Conservation (phyloP, 2,113 vertebrate genomes). For the Channa maculata region DNA sequence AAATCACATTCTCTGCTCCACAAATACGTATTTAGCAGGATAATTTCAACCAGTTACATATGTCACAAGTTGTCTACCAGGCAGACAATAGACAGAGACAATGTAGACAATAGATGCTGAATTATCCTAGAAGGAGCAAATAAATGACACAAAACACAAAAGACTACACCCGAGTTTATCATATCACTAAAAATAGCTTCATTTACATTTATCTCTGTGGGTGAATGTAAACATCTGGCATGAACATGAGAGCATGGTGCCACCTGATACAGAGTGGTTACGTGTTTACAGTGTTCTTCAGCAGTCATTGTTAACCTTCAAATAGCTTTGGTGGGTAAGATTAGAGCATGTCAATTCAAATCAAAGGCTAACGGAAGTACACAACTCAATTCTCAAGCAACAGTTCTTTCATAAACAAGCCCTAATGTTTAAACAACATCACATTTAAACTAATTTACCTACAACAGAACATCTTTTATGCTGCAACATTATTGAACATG, state of each 20-base stretch:
- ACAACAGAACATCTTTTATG: no score
- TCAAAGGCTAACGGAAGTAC: not conserved
- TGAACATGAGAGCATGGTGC: not conserved
- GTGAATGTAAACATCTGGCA: slow-evolving; percentile 25
- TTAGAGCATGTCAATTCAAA: slow-evolving; percentile 1
- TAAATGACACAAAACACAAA: not conserved
- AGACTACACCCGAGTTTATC: not conserved
- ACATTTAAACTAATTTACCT: no score
- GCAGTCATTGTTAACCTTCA: slow-evolving; percentile 5
- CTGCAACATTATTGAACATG: no score
- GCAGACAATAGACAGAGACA: no score
- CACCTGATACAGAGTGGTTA: slow-evolving; percentile 17
- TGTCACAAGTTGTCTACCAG: not conserved
- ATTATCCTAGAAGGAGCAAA: slow-evolving; percentile 4
- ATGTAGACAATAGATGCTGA: not conserved
- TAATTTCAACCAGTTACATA: not conserved
- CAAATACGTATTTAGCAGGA: not conserved
- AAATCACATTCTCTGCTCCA: not conserved
- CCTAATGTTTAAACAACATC: no score
- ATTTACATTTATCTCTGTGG: not conserved
- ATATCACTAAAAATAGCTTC: not conserved
- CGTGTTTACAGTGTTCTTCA: slow-evolving; percentile 22
- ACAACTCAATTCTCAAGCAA: no score
- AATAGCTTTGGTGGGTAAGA: not conserved
- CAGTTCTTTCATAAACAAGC: no score